Percentiles rank a stretch among this genome's conserved stretches.
These are phyloP conservation scores for Onychomys leucogaster DNA, from an alignment of 2,797 vertebrate species.

Conservation along the genomic window DNA sequence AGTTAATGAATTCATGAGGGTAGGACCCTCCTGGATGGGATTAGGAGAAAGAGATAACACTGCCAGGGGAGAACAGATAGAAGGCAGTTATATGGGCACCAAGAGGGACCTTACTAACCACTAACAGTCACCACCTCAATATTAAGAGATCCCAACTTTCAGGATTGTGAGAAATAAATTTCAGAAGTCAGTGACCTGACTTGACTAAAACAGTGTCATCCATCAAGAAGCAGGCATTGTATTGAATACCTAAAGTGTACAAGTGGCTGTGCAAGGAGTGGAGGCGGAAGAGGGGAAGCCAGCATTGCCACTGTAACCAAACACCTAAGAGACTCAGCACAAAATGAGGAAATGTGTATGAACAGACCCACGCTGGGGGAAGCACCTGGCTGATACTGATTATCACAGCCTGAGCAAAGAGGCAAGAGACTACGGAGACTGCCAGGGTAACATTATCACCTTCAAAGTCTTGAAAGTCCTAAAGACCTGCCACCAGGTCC, in stretches of 20 bases:
- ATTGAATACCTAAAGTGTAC: not conserved
- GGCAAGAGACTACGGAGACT: not conserved
- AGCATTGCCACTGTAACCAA: not conserved
- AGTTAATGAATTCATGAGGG: not conserved
- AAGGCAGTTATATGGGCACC: not conserved
- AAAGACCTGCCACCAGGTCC: not conserved
- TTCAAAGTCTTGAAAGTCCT: not conserved
- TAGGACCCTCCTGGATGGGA: not conserved
- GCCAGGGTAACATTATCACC: not conserved
- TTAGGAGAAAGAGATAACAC: not conserved
- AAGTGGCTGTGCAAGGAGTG: not conserved
- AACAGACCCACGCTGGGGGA: not conserved
- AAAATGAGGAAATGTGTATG: not conserved
- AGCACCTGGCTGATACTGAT: not conserved
- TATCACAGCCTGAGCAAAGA: not conserved
- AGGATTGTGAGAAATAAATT: not conserved
- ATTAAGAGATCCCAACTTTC: not conserved
- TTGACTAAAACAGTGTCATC: not conserved
- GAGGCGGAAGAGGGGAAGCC: not conserved
- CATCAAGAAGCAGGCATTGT: not conserved
- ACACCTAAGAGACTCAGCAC: not conserved
- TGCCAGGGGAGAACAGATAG: not conserved
- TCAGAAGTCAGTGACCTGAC: not conserved
- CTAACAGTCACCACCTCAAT: not conserved
- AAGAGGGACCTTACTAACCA: not conserved